Conservation (phyloP, 2,888 invertebrate genomes). For the Cyrtodaria siliqua region DNA sequence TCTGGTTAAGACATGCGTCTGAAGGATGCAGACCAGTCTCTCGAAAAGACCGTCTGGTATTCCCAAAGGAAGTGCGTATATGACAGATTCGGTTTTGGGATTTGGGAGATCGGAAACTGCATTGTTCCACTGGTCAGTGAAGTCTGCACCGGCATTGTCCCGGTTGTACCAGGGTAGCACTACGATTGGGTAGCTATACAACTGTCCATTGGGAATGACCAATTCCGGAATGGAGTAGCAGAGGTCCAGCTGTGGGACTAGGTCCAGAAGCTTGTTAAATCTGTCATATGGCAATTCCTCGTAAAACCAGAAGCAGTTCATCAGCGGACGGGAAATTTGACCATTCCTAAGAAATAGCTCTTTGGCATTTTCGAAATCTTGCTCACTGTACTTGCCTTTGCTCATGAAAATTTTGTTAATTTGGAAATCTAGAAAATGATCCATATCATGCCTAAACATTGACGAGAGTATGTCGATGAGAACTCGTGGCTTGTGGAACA, state of each 20-base stretch:
- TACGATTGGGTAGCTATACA: constrained; percentile 74
- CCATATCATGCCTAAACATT: constrained; percentile 81
- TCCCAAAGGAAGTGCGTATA: constrained; percentile 70
- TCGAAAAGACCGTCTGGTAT: constrained; percentile 79
- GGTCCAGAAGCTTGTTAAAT: constrained; percentile 76
- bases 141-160: constrained; percentile 64
- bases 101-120: constrained; percentile 46
- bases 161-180: constrained; percentile 83
- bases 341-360: constrained; percentile 77
- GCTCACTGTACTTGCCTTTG: constrained; percentile 77
- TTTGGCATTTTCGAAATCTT: constrained; percentile 76
- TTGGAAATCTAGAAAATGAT: constrained; percentile 77
- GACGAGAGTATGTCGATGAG: constrained; percentile 78
- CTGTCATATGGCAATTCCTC: constrained; percentile 73
- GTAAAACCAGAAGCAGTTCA: constrained; percentile 83
- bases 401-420: constrained; percentile 80
- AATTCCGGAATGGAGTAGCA: constrained; percentile 83
- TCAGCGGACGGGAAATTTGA: constrained; percentile 81
- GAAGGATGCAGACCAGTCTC: constrained; percentile 70
- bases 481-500: constrained; percentile 82
- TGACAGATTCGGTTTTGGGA: constrained; percentile 60
- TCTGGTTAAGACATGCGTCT: constrained; percentile 74
- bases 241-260: constrained; percentile 81
- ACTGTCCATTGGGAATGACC: constrained; percentile 69
- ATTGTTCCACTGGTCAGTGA: constrained; percentile 72